phyloP scores from a whole-genome alignment of 2,113 vertebrate genomes.

The rabbit (Oryctolagus cuniculus) region DNA sequence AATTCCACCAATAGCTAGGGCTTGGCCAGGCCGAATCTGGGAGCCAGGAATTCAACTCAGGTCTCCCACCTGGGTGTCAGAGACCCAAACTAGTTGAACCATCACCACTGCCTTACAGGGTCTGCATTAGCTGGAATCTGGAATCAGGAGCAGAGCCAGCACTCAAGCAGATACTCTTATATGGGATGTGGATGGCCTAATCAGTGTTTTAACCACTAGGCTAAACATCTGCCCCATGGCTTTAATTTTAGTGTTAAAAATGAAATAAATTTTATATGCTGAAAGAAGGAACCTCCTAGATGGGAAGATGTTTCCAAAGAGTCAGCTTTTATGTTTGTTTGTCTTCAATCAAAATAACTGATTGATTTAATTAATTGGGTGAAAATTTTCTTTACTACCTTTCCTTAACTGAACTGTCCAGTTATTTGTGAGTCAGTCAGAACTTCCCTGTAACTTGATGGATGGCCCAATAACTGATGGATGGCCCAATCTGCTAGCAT shows the following conservation, averaged over 20 bases:
- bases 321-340: constrained; percentile 32
- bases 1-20: too few relatives aligned
- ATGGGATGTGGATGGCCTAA: too few relatives aligned
- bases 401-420: neutral
- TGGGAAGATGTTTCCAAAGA: constrained; percentile 36
- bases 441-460: constrained; percentile 12
- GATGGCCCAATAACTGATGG: neutral
- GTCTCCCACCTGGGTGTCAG: too few relatives aligned
- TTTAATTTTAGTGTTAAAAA: constrained; percentile 44
- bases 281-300: neutral
- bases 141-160: too few relatives aligned
- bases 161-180: too few relatives aligned
- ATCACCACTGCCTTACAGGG: too few relatives aligned
- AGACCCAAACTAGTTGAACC: too few relatives aligned
- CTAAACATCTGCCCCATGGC: too few relatives aligned
- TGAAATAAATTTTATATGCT: neutral
- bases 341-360: neutral
- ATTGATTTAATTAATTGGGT: neutral
- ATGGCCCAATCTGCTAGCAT: constrained; percentile 1
- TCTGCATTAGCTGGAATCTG: too few relatives aligned
- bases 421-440: constrained; percentile 29
- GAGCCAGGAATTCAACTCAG: too few relatives aligned
- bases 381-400: neutral
- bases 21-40: too few relatives aligned
- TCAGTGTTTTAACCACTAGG: too few relatives aligned